Percentiles rank a stretch among this genome's conserved stretches.
phyloP scores from a whole-genome alignment of 2,113 vertebrate genomes.

The Pandion haliaetus region DNA sequence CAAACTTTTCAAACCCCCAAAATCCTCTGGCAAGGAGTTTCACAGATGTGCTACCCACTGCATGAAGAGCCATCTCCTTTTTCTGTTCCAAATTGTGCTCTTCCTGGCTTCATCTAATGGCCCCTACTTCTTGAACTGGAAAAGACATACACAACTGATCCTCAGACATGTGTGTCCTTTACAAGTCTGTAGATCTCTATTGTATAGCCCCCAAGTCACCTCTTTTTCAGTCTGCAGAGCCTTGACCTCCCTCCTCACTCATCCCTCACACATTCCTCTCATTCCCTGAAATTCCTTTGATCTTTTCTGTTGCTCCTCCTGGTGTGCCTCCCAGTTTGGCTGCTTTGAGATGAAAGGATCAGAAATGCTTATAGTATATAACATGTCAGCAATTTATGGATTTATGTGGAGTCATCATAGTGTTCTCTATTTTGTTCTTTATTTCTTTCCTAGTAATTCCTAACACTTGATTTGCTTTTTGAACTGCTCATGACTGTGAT shows the following conservation, averaged over 20 bases:
- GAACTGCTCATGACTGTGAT: background rate
- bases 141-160: background rate
- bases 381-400: background rate
- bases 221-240: background rate
- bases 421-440: background rate
- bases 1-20: background rate
- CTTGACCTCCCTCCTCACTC: background rate
- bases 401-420: background rate
- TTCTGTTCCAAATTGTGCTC: background rate
- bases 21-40: background rate
- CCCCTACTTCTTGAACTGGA: background rate
- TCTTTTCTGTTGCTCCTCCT: background rate
- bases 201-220: background rate
- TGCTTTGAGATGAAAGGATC: background rate
- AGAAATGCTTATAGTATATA: background rate
- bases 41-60: background rate
- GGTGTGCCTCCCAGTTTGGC: background rate
- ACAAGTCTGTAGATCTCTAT: background rate
- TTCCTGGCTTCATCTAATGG: background rate
- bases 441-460: background rate
- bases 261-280: background rate
- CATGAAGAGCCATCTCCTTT: background rate
- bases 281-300: conserved; percentile 27
- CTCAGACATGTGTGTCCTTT: background rate
- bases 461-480: background rate